Base-by-base conservation (phyloP, 2,113 vertebrate genomes). In the Mesembrinibis cayennensis region DNA sequence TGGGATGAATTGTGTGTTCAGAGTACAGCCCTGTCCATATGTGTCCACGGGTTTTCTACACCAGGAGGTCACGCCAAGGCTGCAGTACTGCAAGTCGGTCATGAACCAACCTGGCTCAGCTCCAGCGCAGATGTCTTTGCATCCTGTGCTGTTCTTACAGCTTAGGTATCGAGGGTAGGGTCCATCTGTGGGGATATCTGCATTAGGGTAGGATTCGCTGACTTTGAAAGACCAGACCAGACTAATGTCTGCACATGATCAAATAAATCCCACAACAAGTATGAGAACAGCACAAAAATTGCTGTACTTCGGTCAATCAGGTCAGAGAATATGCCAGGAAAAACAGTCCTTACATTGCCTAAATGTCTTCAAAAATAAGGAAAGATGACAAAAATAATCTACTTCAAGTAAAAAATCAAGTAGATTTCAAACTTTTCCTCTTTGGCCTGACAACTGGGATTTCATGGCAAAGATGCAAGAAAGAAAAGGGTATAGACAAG, bases 41-140 rank as follows among this genome's bases (percentile, higher is more conserved):
- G 14, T 2, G 26, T 18, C 32, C 44, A 16, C 8, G 50, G 32
- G 36, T 36, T 50, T 62, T 11, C 36, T 45, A 32, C n/a, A 32
- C 11, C 2, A n/a, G 19, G 15, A 49, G 23, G 32, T 56, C 49
- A n/a, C 16, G n/a, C 44, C 38, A 44, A 50, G 34, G 16, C 26
- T 56, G 55, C 22, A 16, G 38, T n/a, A 27, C 25, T 9, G 3
- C 44, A 44, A 55, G 63, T 18, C 3, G 4, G 13, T 22, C 34
- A 32, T 1, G 23, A 47, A 22, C 40, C 40, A 73, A 45, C 26
- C 40, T 36, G 38, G 30, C 19, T 61, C 26, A n/a, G 15, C 45
- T 53, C 50, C 1, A 1, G 19, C 0, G 1, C 6, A 3, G 45
- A 30, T 32, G 23, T 34, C 27, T n/a, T 50, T 19, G 27, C 6